A percentile compares a stretch with the other conserved stretches of the same genome.
These are phyloP conservation scores for Herpetotheres cachinnans DNA, from an alignment of 2,113 vertebrate genomes.

Conservation along the genomic window DNA sequence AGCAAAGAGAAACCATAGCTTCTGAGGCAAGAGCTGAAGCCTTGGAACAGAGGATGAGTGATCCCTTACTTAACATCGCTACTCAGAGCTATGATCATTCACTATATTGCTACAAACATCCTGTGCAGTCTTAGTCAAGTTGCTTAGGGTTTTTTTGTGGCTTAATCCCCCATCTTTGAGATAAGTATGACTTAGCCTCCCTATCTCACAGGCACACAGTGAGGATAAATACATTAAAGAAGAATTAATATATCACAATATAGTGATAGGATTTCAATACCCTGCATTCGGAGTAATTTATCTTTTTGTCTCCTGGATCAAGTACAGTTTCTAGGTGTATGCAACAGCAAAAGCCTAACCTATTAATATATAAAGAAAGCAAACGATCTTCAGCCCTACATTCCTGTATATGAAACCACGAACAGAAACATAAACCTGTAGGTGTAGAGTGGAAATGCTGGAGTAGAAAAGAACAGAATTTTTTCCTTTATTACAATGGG, in stretches of 20 bases:
- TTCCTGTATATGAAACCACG: not conserved
- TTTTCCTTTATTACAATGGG: slow-evolving; percentile 34
- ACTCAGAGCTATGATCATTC: not conserved
- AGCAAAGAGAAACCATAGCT: not conserved
- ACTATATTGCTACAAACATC: not conserved
- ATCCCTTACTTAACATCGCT: not conserved
- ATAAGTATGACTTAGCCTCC: slow-evolving; percentile 30
- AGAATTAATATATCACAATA: slow-evolving; percentile 53
- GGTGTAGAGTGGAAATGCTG: not conserved
- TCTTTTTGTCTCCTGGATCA: slow-evolving; percentile 63
- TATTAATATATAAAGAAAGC: not conserved
- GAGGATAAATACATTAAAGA: slow-evolving; percentile 46
- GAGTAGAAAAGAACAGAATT: slow-evolving; percentile 35
- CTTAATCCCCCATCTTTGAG: slow-evolving; percentile 48
- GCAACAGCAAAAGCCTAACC: not conserved
- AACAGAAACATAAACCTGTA: slow-evolving; percentile 13
- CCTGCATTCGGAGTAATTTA: not conserved
- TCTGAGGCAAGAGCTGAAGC: not conserved
- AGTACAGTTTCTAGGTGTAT: slow-evolving; percentile 14
- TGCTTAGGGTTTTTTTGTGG: not conserved
- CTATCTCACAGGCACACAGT: slow-evolving; percentile 23
- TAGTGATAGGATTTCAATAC: slow-evolving; percentile 42
- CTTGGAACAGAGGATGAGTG: not conserved
- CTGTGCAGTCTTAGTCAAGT: not conserved
- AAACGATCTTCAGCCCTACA: not conserved